Evolutionary conservation across 1,140 invertebrate genomes (phyloP).

Genomic region (Alviniconcha marisindica): DNA sequence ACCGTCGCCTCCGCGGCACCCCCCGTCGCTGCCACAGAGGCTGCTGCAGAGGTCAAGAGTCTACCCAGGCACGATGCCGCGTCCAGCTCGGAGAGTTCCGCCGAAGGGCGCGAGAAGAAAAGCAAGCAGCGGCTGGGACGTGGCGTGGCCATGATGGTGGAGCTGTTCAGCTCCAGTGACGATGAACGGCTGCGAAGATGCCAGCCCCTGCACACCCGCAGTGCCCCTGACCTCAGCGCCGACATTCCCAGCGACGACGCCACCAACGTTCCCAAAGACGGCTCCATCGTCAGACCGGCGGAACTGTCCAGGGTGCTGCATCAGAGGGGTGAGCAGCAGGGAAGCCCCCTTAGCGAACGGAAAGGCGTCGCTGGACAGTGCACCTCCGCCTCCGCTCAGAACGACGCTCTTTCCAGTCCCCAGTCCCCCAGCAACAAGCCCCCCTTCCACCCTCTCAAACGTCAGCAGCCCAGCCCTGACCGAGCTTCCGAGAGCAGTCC

Average conservation of each 20-base stretch:
- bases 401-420: background rate
- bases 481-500: conserved; percentile 6
- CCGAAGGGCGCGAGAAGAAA: conserved; percentile 3
- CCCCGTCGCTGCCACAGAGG: background rate
- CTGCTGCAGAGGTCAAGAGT: background rate
- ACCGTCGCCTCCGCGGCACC: background rate
- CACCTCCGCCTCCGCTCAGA: background rate
- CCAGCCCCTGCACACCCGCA: conserved; percentile 43
- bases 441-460: conserved; percentile 17
- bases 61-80: background rate
- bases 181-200: conserved; percentile 52
- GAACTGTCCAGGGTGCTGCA: conserved; percentile 10
- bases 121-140: conserved; percentile 37
- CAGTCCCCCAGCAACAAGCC: conserved; percentile 40
- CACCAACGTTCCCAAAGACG: background rate
- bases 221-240: conserved; percentile 51
- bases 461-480: conserved; percentile 32
- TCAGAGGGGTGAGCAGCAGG: background rate
- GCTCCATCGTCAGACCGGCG: background rate
- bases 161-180: conserved; percentile 64
- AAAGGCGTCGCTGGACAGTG: background rate
- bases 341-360: background rate
- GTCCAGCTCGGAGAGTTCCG: conserved; percentile 27
- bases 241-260: conserved; percentile 1
- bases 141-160: conserved; percentile 61